A percentile compares a stretch with the other conserved stretches of the same genome.
Evolutionary conservation across 30 jellyfish, hydroid and myxozoan species (phyloP).

Genomic region (Cassiopea xamachana): DNA sequence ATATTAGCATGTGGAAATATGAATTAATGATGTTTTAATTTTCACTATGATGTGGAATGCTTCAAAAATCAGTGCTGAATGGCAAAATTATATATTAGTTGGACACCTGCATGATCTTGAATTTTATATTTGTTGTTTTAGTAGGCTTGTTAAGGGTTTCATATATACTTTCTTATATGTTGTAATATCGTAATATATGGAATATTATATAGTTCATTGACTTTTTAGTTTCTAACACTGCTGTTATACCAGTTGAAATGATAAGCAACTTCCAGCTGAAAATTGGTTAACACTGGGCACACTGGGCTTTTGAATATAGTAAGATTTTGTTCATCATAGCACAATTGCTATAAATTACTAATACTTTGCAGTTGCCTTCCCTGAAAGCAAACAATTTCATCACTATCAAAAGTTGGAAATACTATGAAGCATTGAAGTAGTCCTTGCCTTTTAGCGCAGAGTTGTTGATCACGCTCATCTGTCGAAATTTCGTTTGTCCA

Average conservation of each 20-base stretch:
- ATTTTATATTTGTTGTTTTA: background rate
- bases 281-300: too few relatives aligned
- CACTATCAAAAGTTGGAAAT: too few relatives aligned
- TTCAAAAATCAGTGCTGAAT: constrained; percentile 10
- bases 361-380: too few relatives aligned
- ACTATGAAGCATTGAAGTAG: too few relatives aligned
- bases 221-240: background rate
- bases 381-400: too few relatives aligned
- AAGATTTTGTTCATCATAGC: too few relatives aligned
- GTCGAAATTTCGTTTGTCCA: too few relatives aligned
- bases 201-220: background rate
- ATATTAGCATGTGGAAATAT: background rate
- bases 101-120: background rate
- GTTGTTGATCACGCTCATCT: too few relatives aligned
- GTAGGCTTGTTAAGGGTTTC: background rate
- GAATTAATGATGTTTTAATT: background rate
- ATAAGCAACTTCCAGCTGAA: too few relatives aligned
- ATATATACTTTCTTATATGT: background rate
- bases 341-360: too few relatives aligned
- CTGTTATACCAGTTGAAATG: background rate
- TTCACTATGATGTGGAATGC: constrained; percentile 53
- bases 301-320: too few relatives aligned
- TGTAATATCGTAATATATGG: background rate
- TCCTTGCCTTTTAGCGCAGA: too few relatives aligned
- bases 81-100: constrained; percentile 27